Percentiles rank a stretch among this genome's conserved stretches.
Conservation (phyloP, 2,113 vertebrate genomes). For the Octodon degus region DNA sequence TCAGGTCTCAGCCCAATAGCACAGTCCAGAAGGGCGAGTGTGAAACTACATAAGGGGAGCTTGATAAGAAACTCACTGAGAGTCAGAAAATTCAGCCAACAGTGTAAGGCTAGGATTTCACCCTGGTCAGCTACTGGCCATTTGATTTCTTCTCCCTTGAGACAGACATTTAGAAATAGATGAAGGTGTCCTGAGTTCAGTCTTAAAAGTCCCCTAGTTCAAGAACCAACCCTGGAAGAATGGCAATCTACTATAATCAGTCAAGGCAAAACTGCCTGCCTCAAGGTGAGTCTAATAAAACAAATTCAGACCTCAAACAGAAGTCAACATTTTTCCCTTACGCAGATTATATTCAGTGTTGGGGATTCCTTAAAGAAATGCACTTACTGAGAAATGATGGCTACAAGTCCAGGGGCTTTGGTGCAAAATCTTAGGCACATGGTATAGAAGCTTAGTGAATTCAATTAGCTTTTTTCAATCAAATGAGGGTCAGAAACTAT, state of each 20-base stretch:
- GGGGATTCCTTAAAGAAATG: not conserved
- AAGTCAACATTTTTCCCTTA: not conserved
- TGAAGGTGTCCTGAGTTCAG: not conserved
- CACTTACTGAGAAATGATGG: too few relatives aligned
- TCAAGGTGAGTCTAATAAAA: not conserved
- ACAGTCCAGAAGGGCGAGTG: not conserved
- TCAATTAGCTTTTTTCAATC: not conserved
- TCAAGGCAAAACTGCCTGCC: not conserved
- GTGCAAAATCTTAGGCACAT: not conserved
- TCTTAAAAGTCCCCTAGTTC: too few relatives aligned
- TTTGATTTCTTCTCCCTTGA: not conserved
- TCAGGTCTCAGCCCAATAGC: rapidly evolving
- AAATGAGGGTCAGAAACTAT: not conserved
- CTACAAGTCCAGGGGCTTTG: not conserved
- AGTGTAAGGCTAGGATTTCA: too few relatives aligned
- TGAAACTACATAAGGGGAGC: rapidly evolving
- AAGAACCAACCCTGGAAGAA: not conserved
- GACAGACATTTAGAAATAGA: not conserved
- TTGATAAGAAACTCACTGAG: not conserved
- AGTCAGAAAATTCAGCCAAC: not conserved
- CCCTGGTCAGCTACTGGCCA: not conserved
- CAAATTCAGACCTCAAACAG: not conserved
- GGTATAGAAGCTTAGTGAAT: not conserved
- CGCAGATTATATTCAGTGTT: not conserved
- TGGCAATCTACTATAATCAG: not conserved